Percentiles rank a stretch among this genome's conserved stretches.
phyloP scores from a whole-genome alignment of 1,140 invertebrate species.

The Lasioglossum baleicum region DNA sequence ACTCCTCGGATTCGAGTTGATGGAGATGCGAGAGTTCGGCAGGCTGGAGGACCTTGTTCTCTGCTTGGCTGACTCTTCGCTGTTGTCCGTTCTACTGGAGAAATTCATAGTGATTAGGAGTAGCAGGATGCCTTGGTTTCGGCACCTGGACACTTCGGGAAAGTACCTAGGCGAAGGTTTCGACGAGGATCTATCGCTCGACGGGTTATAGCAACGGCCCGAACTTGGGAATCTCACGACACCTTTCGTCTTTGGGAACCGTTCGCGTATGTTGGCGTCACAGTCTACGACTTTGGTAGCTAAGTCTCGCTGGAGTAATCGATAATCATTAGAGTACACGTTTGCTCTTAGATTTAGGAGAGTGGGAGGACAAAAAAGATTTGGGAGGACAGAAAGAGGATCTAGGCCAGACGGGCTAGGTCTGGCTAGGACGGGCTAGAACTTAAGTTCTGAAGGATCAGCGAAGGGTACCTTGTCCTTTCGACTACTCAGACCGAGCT shows the following conservation, averaged over 20 bases:
- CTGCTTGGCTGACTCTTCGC: conserved; percentile 38
- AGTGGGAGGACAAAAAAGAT: no score
- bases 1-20: conserved; percentile 4
- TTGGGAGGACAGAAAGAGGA: no score
- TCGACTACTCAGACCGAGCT: conserved; percentile 58
- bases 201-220: conserved; percentile 43
- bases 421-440: no score
- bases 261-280: conserved; percentile 23
- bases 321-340: neutral
- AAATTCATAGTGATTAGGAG: no score
- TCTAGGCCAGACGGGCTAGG: no score
- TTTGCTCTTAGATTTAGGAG: no score
- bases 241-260: conserved; percentile 10
- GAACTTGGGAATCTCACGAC: conserved; percentile 32
- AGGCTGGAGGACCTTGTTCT: conserved; percentile 68
- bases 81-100: conserved; percentile 19
- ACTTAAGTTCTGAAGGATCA: neutral
- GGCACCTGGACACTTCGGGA: no score
- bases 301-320: conserved; percentile 23
- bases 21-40: conserved; percentile 29
- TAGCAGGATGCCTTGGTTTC: no score
- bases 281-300: conserved; percentile 48
- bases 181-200: conserved; percentile 48
- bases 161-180: conserved; percentile 51
- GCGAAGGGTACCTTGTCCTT: conserved; percentile 51